Evolutionary conservation across 1,140 invertebrate genomes (phyloP), one percentile per base, ranked within the genome.

Genomic region (Trinorchestia longiramus): DNA sequence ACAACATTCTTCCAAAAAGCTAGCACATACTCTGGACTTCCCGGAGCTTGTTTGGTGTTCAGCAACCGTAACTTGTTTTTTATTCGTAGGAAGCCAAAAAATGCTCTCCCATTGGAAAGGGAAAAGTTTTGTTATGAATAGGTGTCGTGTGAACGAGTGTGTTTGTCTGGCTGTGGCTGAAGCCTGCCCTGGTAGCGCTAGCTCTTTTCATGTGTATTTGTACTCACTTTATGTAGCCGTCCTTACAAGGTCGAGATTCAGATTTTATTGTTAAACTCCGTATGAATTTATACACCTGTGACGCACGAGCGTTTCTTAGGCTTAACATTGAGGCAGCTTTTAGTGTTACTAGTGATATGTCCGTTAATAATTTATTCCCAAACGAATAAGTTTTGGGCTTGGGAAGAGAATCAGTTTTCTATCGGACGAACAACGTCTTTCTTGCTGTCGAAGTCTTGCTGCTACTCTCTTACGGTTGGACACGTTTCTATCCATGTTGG

Each of bases 91-190:
- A 77, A 77, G 62, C 62, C 62, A 77, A 77, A 77, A 77, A 77
- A 77, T 77, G 62, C 62, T 77, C 62, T 77, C 62, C 62, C 62
- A 77, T 77, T 77, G 62, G 62, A 77, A 77, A 77, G 62, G 62
- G 62, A 77, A 77, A 77, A 77, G 62, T 77, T 77, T 77, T 77
- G 62, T 77, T 77, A 28, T 77, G 62, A 77, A 77, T 77, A 77
- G 62, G 62, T 77, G 62, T 28, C 15, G 15, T 77, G 62, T 77
- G 62, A 77, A 77, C 62, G 62, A 77, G 62, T 77, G 62, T 77
- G 62, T 77, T 77, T 77, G 62, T 36, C 62, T 77, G 62, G 62
- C 62, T 77, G 15, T 77, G 28, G 62, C 62, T 77, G 28, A 77
- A 36, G 62, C 11, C 62, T 77, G 62, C 15, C 28, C 6, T 77